Evolutionary conservation across 2,797 vertebrate genomes (phyloP).

Genomic region (Squalus acanthias): DNA sequence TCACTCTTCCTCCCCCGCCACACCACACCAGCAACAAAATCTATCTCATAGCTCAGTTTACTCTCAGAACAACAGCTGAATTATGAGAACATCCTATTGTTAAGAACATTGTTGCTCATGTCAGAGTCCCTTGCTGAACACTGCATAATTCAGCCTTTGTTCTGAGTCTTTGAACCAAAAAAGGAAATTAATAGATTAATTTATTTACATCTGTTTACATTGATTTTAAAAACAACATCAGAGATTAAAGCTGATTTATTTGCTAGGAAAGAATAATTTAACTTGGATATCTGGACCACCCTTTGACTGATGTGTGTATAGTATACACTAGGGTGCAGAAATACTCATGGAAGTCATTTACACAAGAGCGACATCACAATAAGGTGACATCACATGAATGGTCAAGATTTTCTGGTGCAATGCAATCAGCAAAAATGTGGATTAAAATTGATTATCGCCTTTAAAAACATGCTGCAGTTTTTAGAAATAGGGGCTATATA

Average conservation of each 20-base stretch:
- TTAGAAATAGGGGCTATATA: not conserved
- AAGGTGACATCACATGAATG: not conserved
- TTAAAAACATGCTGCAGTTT: not conserved
- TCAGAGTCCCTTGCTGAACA: not conserved
- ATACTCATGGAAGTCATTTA: not conserved
- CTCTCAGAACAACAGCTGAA: not conserved
- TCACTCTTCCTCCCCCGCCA: not conserved
- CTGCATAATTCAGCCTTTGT: not conserved
- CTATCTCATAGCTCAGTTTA: not conserved
- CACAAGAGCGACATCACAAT: not conserved
- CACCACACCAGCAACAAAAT: not conserved
- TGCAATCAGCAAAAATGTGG: not conserved
- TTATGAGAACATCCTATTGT: not conserved
- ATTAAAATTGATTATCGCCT: not conserved
- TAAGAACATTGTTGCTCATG: not conserved
- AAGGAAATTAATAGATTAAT: constrained; percentile 7
- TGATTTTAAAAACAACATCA: not conserved
- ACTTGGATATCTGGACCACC: not conserved
- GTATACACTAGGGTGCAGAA: not conserved
- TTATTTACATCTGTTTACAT: not conserved
- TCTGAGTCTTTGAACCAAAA: not conserved
- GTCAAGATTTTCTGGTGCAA: not conserved
- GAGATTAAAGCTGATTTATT: not conserved
- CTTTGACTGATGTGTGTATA: not conserved
- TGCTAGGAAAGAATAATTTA: not conserved